A percentile compares a stretch with the other conserved stretches of the same genome.
These are phyloP conservation scores for Cantharis rufa DNA, from an alignment of 2,888 invertebrate genomes.

Conservation along the genomic window DNA sequence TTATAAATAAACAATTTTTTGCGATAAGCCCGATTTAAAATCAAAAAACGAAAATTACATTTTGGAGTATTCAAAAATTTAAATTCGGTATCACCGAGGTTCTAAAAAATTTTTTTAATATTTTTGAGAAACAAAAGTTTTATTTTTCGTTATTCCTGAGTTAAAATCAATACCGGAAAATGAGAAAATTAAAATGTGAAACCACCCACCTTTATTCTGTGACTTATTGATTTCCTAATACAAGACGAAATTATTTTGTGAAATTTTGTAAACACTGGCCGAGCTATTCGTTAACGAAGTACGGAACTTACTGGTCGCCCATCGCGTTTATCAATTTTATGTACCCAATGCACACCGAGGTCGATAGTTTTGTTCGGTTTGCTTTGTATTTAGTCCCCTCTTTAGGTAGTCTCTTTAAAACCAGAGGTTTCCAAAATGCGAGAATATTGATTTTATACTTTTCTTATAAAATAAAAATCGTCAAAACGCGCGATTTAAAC, in stretches of 20 bases:
- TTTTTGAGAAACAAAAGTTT: neutral
- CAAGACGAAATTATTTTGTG: neutral
- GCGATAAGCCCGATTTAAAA: neutral
- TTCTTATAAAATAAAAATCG: neutral
- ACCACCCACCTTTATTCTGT: neutral
- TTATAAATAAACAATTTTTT: neutral
- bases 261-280: neutral
- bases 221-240: neutral
- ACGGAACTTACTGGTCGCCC: neutral
- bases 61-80: neutral
- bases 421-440: neutral
- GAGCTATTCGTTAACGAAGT: neutral
- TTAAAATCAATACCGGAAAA: neutral
- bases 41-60: neutral
- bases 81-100: neutral
- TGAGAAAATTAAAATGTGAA: neutral
- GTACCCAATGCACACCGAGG: constrained; percentile 16
- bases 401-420: neutral
- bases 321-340: neutral
- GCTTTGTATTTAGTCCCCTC: constrained; percentile 5
- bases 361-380: constrained; percentile 19
- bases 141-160: neutral
- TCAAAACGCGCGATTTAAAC: neutral
- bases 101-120: neutral
- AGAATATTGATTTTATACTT: neutral